These are phyloP conservation scores for Nasonovia ribisnigri DNA, from an alignment of 2,888 invertebrate species.

Conservation along the genomic window DNA sequence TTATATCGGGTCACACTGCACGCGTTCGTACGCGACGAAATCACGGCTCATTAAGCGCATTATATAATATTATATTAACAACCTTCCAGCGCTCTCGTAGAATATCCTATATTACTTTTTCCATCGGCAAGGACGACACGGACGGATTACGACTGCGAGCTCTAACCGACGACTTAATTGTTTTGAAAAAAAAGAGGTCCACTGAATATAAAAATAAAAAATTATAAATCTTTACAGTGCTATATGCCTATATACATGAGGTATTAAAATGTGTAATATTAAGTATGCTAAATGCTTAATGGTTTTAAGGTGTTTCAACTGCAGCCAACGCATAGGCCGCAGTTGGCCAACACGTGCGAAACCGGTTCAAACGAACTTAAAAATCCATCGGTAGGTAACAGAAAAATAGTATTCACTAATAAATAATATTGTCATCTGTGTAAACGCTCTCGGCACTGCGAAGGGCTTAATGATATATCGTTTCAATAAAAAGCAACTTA, in stretches of 20 bases:
- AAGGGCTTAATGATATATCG: not conserved
- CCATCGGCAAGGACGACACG: not conserved
- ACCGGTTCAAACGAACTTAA: not conserved
- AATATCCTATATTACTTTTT: not conserved
- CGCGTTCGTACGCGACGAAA: not conserved
- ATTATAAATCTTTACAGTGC: not conserved
- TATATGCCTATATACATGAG: not conserved
- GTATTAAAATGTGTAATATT: not conserved
- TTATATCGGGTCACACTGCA: not conserved
- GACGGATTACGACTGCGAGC: not conserved
- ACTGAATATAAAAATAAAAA: not conserved
- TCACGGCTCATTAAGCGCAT: slow-evolving; percentile 25
- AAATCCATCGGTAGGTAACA: not conserved
- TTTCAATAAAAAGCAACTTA: not conserved
- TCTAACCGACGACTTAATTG: not conserved
- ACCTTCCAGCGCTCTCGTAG: not conserved
- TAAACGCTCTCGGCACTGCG: not conserved
- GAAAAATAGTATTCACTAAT: not conserved
- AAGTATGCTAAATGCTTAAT: not conserved
- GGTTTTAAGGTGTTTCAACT: not conserved
- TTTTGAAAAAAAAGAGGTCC: not conserved
- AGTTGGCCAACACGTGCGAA: not conserved
- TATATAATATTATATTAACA: not conserved
- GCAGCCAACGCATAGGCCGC: not conserved
- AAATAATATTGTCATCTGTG: not conserved